Evolutionary conservation across 2,113 vertebrate species (phyloP), one percentile per base, ranked within the genome.

Genomic region (Psittacara wagleri): DNA sequence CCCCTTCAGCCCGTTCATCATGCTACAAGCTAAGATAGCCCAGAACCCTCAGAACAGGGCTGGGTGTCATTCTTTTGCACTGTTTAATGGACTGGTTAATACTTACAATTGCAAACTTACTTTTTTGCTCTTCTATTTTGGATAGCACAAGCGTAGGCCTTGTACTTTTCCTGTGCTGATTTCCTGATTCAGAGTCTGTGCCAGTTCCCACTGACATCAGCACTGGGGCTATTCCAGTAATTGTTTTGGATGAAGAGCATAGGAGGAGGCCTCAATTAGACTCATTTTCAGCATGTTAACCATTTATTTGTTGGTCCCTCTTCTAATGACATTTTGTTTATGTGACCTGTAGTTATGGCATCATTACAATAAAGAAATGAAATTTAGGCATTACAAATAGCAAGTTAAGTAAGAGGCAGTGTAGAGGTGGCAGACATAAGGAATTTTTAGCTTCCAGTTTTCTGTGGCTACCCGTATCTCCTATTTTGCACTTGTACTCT

Each of bases 191-290:
- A 7, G 23, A 83, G 14, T 43, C 55, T 72, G 72, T 93, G 93
- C 92, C 93, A 96, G 55, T 10, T 93, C 59, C 43, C 19, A 46
- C 61, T 46, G 69, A 46, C 54, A 93, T 83, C 70, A 88, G 79
- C 46, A 51, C 51, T 87, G 79, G 24, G 72, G 29, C 80, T 49
- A 64, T 96, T 96, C 95, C 94, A 94, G 93, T 88, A 81, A 96
- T 97, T 97, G 95, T 97, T 96, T 69, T 52, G 85, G 39, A 83
- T 63, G 12, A 31, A 90, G 46, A 78, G 17, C 18, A 25, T 59
- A 81, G 94, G 79, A 95, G 68, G 59, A 83, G 83, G 64, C 51
- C 51, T 88, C 23, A 8, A 7, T 51, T 35, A 48, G 62, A 29
- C 11, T 84, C 3, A 7, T 91, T 90, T 66, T 83, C 64, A 61